Evolutionary conservation across 2,113 vertebrate species (phyloP).

Genomic region (Bagarius yarrelli): DNA sequence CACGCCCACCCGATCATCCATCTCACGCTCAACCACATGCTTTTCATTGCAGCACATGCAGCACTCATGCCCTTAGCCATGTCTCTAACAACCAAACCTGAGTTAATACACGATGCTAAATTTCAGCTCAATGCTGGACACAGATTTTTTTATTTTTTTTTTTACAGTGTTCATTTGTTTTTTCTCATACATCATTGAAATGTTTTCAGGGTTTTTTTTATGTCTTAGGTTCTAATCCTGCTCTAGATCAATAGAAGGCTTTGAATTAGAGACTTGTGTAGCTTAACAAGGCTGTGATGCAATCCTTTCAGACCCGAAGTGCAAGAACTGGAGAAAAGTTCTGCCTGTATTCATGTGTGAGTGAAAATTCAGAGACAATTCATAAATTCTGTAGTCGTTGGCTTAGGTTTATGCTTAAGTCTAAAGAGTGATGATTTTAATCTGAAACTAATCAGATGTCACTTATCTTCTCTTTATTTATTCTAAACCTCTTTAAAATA

Average conservation of each 20-base stretch:
- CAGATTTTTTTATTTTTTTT: neutral
- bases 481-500: too few species aligned
- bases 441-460: too few species aligned
- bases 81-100: neutral
- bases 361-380: neutral
- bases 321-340: conserved; percentile 23
- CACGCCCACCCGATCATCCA: conserved; percentile 34
- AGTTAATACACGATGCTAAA: neutral
- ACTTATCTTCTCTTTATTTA: too few species aligned
- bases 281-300: conserved; percentile 41
- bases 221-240: conserved; percentile 17
- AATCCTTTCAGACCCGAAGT: conserved; percentile 35
- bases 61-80: neutral
- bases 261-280: conserved; percentile 35
- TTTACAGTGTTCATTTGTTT: conserved; percentile 5
- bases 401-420: neutral
- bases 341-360: neutral
- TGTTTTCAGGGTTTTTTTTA: conserved; percentile 15
- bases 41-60: conserved; percentile 4
- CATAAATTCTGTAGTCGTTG: neutral
- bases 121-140: neutral
- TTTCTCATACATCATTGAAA: neutral
- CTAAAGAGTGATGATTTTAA: too few species aligned
- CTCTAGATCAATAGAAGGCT: conserved; percentile 17
- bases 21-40: neutral